Conservation (phyloP, 1,140 invertebrate species). For the Listronotus bonariensis region DNA sequence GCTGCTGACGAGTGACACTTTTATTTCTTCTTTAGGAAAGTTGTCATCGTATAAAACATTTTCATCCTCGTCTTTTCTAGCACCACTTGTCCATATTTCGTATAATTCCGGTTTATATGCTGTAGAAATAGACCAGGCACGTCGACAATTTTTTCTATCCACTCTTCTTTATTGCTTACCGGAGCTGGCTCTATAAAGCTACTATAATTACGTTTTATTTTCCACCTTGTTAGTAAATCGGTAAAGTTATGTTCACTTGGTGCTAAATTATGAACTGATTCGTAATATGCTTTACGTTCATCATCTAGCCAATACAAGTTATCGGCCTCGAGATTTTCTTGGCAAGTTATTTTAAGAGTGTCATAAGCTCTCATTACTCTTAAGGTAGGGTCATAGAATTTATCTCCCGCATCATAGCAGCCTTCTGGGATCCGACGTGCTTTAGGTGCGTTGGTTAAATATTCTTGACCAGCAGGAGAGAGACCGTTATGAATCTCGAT, state of each 20-base stretch:
- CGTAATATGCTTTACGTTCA: neutral
- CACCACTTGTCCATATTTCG: conserved; percentile 57
- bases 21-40: no score
- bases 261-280: neutral
- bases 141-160: conserved; percentile 63
- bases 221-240: neutral
- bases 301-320: neutral
- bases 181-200: conserved; percentile 8
- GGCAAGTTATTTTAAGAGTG: no score
- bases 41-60: no score
- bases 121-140: conserved; percentile 52
- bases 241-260: neutral
- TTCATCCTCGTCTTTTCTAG: no score
- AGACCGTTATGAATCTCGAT: conserved; percentile 45
- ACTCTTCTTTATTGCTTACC: conserved; percentile 52
- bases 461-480: conserved; percentile 50
- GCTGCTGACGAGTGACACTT: no score
- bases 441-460: conserved; percentile 45
- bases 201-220: no score
- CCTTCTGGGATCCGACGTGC: conserved; percentile 49
- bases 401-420: conserved; percentile 56
- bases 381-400: conserved; percentile 53
- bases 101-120: conserved; percentile 59
- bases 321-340: no score
- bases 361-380: neutral